phyloP scores from a whole-genome alignment of 2,113 vertebrate genomes.

The Festucalex cinctus region DNA sequence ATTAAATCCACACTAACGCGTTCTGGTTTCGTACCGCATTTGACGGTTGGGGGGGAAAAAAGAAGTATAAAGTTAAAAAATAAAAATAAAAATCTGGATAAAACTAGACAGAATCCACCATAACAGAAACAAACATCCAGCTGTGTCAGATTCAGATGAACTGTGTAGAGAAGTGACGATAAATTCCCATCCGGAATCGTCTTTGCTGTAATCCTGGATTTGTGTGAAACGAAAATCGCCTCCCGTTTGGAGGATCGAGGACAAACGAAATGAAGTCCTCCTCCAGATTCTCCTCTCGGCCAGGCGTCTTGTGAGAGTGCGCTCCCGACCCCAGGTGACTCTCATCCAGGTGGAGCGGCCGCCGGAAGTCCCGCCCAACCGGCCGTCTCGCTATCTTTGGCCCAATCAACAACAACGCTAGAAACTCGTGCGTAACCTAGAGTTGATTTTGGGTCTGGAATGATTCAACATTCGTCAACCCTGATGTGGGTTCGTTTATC shows the following conservation, averaged over 20 bases:
- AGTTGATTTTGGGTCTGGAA: background rate
- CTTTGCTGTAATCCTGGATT: background rate
- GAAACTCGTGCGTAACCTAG: background rate
- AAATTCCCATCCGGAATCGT: background rate
- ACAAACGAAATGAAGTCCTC: background rate
- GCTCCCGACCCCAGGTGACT: slow-evolving; percentile 35
- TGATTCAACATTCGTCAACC: background rate
- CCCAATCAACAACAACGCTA: slow-evolving; percentile 22
- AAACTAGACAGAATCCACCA: background rate
- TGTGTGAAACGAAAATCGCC: background rate
- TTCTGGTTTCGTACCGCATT: background rate
- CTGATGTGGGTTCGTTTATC: background rate
- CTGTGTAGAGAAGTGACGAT: background rate
- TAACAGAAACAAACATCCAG: background rate
- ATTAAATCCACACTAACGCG: background rate
- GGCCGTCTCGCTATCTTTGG: background rate
- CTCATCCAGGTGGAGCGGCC: background rate
- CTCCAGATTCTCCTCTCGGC: background rate
- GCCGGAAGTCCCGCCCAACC: slow-evolving; percentile 22
- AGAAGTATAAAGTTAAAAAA: too few relatives aligned
- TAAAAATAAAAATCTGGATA: background rate
- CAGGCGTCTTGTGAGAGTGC: background rate
- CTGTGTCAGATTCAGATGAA: background rate
- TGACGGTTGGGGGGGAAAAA: too few relatives aligned
- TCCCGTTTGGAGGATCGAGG: background rate